Evolutionary conservation across 2,888 invertebrate genomes (phyloP), one percentile per base, ranked within the genome.

Genomic region (Gortyna flavago): DNA sequence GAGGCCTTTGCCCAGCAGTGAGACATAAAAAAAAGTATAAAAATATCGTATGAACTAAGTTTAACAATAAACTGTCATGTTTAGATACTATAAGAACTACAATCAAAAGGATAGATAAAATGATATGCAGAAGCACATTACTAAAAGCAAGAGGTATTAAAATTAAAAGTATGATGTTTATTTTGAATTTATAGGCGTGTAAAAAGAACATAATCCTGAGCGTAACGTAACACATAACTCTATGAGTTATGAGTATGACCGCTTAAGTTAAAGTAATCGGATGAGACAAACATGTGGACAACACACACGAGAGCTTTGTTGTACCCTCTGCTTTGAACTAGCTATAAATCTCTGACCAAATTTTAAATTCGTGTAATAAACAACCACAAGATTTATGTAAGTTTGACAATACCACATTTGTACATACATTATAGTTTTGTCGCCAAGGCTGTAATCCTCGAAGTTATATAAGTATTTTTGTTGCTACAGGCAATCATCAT

Each of bases 251-350:
- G 80, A 65, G 88, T 86, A 88, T 85, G 80, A 65, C 81, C 72
- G 82, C 87, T 87, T 85, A 85, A 79, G 66, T 72, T 70, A n/a
- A 72, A 82, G 84, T 85, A 87, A 88, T 88, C 84, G 85, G 80
- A 80, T 86, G 85, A 86, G 83, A 86, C 88, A 87, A 85, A 88
- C 88, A 88, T 87, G 79, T 88, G 89, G 89, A 85, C 85, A 79
- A 79, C 88, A 88, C 71, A 75, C 77, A 81, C 80, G 72, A 79
- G 65, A 77, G 81, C 81, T 85, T 81, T 88, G 83, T 85, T 81
- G 78, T 83, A 81, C 77, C 76, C 85, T 87, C 83, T 84, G 51
- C 79, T 80, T 85, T 84, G 80, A 80, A 81, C 79, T 75, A 69
- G 16, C 64, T 67, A 88, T 88, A 86, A 87, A 88, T 88, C 88